Percentiles rank a stretch among this genome's conserved stretches.
phyloP scores from a whole-genome alignment of 2,888 invertebrate species.

The Zele albiditarsus region DNA sequence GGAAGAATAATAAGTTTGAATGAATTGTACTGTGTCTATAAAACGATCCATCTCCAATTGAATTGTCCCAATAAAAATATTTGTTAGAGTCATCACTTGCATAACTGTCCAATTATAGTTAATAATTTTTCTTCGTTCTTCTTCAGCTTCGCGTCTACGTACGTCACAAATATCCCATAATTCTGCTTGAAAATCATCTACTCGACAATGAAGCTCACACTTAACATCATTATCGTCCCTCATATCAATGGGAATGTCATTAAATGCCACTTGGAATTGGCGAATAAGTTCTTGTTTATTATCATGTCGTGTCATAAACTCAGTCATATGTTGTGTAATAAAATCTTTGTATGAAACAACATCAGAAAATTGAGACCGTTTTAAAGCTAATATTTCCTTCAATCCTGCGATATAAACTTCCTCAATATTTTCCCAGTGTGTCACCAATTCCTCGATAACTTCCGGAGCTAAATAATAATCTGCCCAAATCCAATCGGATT shows the following conservation, averaged over 20 bases:
- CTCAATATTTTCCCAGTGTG: constrained; percentile 75
- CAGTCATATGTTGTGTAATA: constrained; percentile 75
- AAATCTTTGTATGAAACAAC: constrained; percentile 77
- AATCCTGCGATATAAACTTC: constrained; percentile 75
- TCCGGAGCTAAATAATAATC: constrained; percentile 70
- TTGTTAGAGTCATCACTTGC: constrained; percentile 75
- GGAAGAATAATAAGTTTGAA: constrained; percentile 73
- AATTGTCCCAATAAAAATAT: constrained; percentile 76
- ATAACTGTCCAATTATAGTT: constrained; percentile 76
- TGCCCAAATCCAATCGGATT: constrained; percentile 71
- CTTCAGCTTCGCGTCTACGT: constrained; percentile 75
- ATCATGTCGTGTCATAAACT: constrained; percentile 76
- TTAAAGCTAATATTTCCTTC: constrained; percentile 76
- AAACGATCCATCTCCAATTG: constrained; percentile 79
- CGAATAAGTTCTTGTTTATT: constrained; percentile 76
- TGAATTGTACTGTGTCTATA: constrained; percentile 70
- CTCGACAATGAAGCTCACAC: constrained; percentile 78
- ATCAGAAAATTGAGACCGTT: constrained; percentile 75
- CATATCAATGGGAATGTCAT: constrained; percentile 77
- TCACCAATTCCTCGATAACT: constrained; percentile 72
- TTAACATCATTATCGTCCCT: constrained; percentile 76
- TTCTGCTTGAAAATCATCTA: constrained; percentile 74
- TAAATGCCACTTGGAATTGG: constrained; percentile 77
- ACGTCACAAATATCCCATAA: constrained; percentile 77
- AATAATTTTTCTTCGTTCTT: constrained; percentile 75